phyloP scores from a whole-genome alignment of 2,113 vertebrate genomes.

The Hippopotamus amphibius region DNA sequence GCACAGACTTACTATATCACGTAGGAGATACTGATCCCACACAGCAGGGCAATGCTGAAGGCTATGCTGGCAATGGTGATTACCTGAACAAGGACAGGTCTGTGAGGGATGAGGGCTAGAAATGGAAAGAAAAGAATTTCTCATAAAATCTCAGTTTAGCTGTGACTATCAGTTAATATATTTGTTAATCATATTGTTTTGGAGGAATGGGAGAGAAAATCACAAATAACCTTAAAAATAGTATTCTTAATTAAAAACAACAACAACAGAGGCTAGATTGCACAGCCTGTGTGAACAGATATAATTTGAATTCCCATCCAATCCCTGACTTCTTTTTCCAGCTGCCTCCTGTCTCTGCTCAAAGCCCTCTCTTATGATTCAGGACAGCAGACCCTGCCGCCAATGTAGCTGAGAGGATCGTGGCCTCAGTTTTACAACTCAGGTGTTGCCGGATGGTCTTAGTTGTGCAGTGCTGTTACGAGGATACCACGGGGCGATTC shows the following conservation, averaged over 20 bases:
- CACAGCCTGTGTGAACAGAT: background rate
- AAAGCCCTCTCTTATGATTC: background rate
- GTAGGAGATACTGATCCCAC: slow-evolving; percentile 21
- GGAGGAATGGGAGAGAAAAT: background rate
- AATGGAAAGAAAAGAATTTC: background rate
- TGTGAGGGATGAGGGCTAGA: background rate
- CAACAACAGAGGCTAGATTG: background rate
- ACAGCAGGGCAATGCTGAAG: slow-evolving; percentile 44
- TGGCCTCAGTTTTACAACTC: background rate
- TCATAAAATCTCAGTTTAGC: background rate
- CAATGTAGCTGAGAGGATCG: accelerated
- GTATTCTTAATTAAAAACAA: background rate
- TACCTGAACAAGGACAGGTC: slow-evolving; percentile 62
- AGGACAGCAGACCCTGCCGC: background rate
- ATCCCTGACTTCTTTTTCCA: background rate
- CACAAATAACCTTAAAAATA: background rate
- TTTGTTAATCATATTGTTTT: background rate
- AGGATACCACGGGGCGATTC: background rate
- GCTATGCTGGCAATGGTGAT: background rate
- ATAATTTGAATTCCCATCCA: background rate
- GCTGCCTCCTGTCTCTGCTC: background rate
- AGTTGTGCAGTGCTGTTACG: too few relatives aligned
- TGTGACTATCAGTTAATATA: background rate
- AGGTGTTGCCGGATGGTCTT: background rate
- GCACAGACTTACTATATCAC: slow-evolving; percentile 61